Evolutionary conservation across 2,888 invertebrate species (phyloP), one percentile per base, ranked within the genome.

Genomic region (Bellardia pandia): DNA sequence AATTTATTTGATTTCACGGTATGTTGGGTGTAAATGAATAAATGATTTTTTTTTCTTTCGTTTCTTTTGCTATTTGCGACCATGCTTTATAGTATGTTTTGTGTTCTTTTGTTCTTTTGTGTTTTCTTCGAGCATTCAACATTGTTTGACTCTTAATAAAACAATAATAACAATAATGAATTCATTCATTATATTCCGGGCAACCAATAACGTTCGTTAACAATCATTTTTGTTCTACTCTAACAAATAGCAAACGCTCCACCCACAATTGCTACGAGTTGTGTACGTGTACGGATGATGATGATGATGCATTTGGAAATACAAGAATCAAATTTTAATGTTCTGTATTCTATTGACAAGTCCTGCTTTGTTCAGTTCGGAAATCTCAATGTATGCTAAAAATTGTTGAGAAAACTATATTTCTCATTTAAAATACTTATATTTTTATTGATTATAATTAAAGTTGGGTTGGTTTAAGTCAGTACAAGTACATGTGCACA

Each of bases 1-100:
- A 84, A 62, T 72, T 77, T 72, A 77, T 83, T 72, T 72, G 72
- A 77, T 84, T 84, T 84, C 77, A 77, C 72, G 77, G 84, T 78
- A 66, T 77, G 76, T 58, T 78, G 84, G 51, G 77, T 78, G 71
- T 72, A 64, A 78, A 84, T 84, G 72, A 84, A 66, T 84, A 64
- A 84, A 78, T 56, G 23, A 62, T 58, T 64, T 64, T 69, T 69
- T 76, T 66, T 60, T 53, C 2, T 42, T 66, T 64, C 6, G 3
- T 62, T 37, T 23, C 9, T 13, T 45, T 48, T 72, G 40, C n/a
- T 14, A 71, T 60, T 62, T 66, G 37, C 14, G 3, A 66, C 9
- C 13, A 45, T 74, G 5, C 40, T 16, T n/a, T 40, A 37, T 4
- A 56, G 13, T 40, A 66, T 66, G n/a, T 13, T 78, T 69, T 56